phyloP scores from a whole-genome alignment of 2,113 vertebrate genomes.

The Arvicanthis niloticus region DNA sequence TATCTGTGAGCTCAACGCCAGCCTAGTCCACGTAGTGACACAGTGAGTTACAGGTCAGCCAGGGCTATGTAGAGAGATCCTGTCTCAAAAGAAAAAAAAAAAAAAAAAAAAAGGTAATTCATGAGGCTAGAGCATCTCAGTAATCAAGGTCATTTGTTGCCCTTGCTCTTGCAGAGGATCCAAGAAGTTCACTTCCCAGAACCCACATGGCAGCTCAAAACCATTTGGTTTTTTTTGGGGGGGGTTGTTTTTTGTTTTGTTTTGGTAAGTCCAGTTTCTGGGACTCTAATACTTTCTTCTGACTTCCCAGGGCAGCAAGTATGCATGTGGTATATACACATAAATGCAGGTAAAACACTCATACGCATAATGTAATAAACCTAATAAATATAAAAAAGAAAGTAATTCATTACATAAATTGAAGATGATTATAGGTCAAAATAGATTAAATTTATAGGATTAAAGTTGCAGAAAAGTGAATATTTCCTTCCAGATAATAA shows the following conservation, averaged over 20 bases:
- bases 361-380: neutral
- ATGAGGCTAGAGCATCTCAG: neutral
- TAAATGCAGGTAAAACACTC: neutral
- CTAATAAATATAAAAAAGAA: neutral
- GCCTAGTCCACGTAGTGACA: neutral
- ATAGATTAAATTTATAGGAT: constrained; percentile 50
- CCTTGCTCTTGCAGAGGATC: neutral
- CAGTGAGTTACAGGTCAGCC: neutral
- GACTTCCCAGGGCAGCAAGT: neutral
- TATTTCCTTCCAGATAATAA: constrained; percentile 49
- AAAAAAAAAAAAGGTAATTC: neutral
- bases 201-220: neutral
- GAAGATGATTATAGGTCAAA: constrained; percentile 26
- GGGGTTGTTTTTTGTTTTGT: too few relatives aligned
- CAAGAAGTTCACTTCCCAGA: neutral
- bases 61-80: neutral
- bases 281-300: neutral
- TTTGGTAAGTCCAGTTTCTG: neutral
- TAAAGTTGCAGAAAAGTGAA: constrained; percentile 6
- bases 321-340: neutral
- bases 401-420: constrained; percentile 29
- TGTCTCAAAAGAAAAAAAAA: neutral
- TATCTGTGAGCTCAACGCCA: neutral
- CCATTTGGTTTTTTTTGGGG: neutral
- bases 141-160: neutral